phyloP scores from a whole-genome alignment of 2,797 vertebrate species.

The Enoplosus armatus region DNA sequence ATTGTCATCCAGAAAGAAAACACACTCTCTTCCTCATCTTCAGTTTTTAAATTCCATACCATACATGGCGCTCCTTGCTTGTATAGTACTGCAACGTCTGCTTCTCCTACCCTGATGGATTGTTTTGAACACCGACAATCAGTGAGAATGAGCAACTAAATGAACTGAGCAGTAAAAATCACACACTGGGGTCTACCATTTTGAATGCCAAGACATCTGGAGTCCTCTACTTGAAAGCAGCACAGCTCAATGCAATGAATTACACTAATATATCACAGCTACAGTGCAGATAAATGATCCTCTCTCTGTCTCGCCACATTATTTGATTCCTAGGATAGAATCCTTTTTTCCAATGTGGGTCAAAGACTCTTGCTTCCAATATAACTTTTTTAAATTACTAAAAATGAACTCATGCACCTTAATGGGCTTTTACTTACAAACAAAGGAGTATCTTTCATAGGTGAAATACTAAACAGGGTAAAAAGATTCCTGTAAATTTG shows the following conservation, averaged over 20 bases:
- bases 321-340: conserved; percentile 44
- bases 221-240: conserved; percentile 59
- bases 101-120: conserved; percentile 52
- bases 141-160: conserved; percentile 65
- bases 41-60: conserved; percentile 29
- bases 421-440: neutral
- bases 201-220: conserved; percentile 65
- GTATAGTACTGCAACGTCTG: conserved; percentile 10
- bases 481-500: neutral
- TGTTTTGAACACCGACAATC: conserved; percentile 65
- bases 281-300: conserved; percentile 50
- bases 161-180: conserved; percentile 57
- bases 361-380: conserved; percentile 36
- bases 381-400: conserved; percentile 17
- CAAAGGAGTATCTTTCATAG: conserved; percentile 1
- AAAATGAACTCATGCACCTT: neutral
- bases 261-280: conserved; percentile 59
- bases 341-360: conserved; percentile 43
- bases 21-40: conserved; percentile 7
- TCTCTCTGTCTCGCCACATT: conserved; percentile 29
- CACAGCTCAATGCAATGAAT: conserved; percentile 37
- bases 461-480: neutral
- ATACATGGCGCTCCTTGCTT: conserved; percentile 30
- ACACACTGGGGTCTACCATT: conserved; percentile 52
- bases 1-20: conserved; percentile 32